These are phyloP conservation scores for Cossypha niveicapilla DNA, from an alignment of 2,797 vertebrate species.

Conservation along the genomic window DNA sequence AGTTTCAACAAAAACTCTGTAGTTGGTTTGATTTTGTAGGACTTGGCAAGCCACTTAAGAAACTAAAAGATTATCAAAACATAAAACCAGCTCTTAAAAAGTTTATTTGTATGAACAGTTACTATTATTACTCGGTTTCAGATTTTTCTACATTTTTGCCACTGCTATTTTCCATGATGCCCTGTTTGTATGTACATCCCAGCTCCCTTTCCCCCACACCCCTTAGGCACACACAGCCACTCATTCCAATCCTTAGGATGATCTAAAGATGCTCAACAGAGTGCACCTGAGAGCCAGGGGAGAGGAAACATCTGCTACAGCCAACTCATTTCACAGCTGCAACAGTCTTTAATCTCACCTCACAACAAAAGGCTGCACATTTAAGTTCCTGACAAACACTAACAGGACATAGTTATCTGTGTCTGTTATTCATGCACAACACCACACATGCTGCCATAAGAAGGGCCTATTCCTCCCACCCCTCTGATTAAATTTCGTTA, in stretches of 20 bases:
- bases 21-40: neutral
- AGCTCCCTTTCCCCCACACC: neutral
- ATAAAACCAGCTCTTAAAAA: neutral
- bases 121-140: neutral
- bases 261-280: neutral
- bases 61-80: neutral
- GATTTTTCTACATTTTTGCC: neutral
- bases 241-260: neutral
- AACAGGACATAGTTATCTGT: neutral
- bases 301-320: neutral
- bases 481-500: neutral
- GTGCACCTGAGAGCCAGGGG: neutral
- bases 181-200: neutral
- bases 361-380: neutral
- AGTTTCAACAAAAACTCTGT: neutral
- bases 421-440: neutral
- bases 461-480: neutral
- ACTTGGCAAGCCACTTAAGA: neutral
- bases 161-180: neutral
- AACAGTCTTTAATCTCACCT: neutral
- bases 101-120: neutral
- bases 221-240: neutral
- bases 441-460: neutral
- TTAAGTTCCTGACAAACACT: neutral
- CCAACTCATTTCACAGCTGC: neutral